phyloP scores from a whole-genome alignment of 2,113 vertebrate genomes.

The Desmodus rotundus region DNA sequence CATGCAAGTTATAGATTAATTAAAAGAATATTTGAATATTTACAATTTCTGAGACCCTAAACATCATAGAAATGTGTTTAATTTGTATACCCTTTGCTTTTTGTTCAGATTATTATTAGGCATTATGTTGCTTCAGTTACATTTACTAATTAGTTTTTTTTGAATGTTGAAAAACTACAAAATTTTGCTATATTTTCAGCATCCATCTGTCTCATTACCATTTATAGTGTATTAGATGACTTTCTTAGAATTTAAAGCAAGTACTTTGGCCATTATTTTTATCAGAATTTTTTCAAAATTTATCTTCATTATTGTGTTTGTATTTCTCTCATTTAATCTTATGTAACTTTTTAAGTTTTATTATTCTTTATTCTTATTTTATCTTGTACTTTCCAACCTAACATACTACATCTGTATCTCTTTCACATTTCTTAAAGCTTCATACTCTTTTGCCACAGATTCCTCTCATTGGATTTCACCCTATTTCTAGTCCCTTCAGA shows the following conservation, averaged over 20 bases:
- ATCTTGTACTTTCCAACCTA: neutral
- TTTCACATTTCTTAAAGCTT: neutral
- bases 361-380: neutral
- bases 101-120: neutral
- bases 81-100: neutral
- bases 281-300: neutral
- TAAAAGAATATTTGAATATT: neutral
- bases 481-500: neutral
- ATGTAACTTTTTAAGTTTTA: neutral
- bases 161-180: neutral
- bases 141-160: neutral
- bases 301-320: neutral
- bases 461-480: neutral
- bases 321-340: neutral
- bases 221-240: neutral
- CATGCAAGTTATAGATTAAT: neutral
- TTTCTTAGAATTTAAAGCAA: neutral
- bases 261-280: neutral
- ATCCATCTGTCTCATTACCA: neutral
- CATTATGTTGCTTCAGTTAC: neutral
- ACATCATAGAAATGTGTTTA: neutral
- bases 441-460: neutral
- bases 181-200: neutral
- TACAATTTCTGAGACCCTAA: neutral
- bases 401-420: neutral